Percentiles rank a stretch among this genome's conserved stretches.
These are phyloP conservation scores for Schizotus pectinicornis DNA, from an alignment of 2,888 invertebrate species.

Conservation along the genomic window DNA sequence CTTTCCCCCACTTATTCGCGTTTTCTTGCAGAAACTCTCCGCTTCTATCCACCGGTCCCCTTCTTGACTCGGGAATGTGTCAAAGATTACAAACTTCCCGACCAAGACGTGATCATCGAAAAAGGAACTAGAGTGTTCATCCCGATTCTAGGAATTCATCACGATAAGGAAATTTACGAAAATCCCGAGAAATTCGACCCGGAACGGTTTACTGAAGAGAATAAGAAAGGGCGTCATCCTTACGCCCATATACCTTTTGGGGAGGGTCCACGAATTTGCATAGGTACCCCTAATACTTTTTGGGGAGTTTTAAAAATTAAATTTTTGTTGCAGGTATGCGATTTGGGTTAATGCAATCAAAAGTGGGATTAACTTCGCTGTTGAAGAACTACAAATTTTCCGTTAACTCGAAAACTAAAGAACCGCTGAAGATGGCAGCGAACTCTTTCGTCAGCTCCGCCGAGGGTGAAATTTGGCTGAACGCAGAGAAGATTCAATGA, in stretches of 20 bases:
- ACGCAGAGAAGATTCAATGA: constrained; percentile 28
- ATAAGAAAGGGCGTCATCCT: constrained; percentile 1
- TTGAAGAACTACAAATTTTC: constrained; percentile 41
- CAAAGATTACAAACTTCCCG: constrained; percentile 14
- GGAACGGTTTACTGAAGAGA: constrained; percentile 20
- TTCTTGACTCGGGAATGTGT: constrained; percentile 6
- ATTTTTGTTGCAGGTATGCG: constrained; percentile 40
- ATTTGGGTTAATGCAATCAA: constrained; percentile 48
- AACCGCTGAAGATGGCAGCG: constrained; percentile 8
- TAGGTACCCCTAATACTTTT: constrained; percentile 7
- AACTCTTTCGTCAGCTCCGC: constrained; percentile 24
- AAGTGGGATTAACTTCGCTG: constrained; percentile 44
- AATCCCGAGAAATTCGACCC: constrained; percentile 26
- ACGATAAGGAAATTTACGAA: constrained; percentile 10
- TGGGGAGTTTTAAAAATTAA: not conserved
- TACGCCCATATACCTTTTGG: constrained; percentile 25
- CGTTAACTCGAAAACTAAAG: constrained; percentile 38
- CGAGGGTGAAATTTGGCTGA: constrained; percentile 39
- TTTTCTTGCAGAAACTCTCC: constrained; percentile 13
- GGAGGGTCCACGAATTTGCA: constrained; percentile 25
- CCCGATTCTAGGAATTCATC: constrained; percentile 14
- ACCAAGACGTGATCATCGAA: constrained; percentile 4
- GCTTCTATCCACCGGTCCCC: constrained; percentile 13
- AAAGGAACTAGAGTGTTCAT: constrained; percentile 6
- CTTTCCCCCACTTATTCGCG: no score